Conservation (phyloP, 1,140 invertebrate genomes). For the Drosophila santomea region DNA sequence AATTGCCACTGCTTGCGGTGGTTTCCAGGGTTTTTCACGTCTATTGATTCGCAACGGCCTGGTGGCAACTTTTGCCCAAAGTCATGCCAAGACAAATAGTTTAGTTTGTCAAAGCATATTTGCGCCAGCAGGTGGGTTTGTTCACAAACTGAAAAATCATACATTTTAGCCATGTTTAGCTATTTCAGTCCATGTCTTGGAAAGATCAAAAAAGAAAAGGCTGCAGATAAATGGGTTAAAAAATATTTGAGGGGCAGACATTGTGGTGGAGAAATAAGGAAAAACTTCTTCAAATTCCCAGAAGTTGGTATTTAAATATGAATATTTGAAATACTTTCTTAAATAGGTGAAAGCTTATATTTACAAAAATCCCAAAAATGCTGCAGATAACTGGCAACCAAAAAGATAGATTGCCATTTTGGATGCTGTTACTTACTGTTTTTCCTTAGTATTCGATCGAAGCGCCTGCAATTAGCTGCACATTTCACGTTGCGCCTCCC, state of each 20-base stretch:
- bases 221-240: not conserved
- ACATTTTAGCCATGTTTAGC: constrained; percentile 29
- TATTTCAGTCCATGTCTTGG: constrained; percentile 52
- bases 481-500: constrained; percentile 36
- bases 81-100: constrained; percentile 76
- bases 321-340: no score
- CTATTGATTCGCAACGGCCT: constrained; percentile 67
- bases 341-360: no score
- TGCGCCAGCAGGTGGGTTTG: constrained; percentile 42
- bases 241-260: not conserved
- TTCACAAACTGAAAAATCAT: not conserved
- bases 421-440: not conserved
- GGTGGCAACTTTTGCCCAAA: constrained; percentile 56
- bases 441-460: constrained; percentile 5
- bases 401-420: no score
- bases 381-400: no score
- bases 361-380: not conserved
- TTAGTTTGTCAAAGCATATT: constrained; percentile 77
- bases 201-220: constrained; percentile 53
- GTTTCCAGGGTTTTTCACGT: constrained; percentile 74
- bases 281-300: not conserved
- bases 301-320: not conserved
- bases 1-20: constrained; percentile 31
- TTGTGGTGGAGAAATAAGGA: no score
- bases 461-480: constrained; percentile 68